Percentiles rank a stretch among this genome's conserved stretches.
Evolutionary conservation across 2,797 vertebrate genomes (phyloP).

Genomic region (Mallotus villosus): DNA sequence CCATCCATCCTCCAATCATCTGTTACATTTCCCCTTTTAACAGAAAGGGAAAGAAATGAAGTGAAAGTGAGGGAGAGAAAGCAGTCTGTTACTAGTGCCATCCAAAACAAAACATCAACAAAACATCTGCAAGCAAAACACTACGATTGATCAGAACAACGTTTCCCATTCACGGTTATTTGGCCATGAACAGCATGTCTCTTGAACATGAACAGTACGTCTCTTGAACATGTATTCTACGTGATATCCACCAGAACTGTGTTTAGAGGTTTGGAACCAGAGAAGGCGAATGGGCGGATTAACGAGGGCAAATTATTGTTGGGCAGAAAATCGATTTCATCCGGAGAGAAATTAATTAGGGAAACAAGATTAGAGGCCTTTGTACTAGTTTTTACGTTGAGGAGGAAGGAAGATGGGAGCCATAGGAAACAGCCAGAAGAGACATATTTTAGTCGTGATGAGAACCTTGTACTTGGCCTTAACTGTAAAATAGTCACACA

Average conservation of each 20-base stretch:
- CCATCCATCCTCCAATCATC: not conserved
- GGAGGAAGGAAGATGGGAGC: not conserved
- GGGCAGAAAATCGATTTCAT: slow-evolving; percentile 9
- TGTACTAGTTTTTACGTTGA: not conserved
- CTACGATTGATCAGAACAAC: too few relatives aligned
- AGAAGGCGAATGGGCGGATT: not conserved
- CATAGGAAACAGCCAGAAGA: not conserved
- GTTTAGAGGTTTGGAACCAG: not conserved
- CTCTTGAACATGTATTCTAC: not conserved
- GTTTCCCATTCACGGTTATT: not conserved
- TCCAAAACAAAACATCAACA: not conserved
- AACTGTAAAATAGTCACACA: too few relatives aligned
- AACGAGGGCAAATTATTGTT: slow-evolving; percentile 9
- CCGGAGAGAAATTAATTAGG: not conserved
- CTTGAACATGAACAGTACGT: not conserved
- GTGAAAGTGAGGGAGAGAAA: not conserved
- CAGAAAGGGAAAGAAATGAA: not conserved
- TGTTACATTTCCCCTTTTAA: not conserved
- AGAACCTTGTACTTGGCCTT: not conserved
- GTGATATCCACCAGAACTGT: not conserved
- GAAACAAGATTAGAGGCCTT: not conserved
- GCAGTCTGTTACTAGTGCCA: too few relatives aligned
- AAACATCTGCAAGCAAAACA: not conserved
- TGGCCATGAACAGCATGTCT: not conserved
- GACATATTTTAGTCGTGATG: not conserved